Percentiles rank a stretch among this genome's conserved stretches.
Evolutionary conservation across 2,888 invertebrate species (phyloP).

Genomic region (Ptilodon capucinus): DNA sequence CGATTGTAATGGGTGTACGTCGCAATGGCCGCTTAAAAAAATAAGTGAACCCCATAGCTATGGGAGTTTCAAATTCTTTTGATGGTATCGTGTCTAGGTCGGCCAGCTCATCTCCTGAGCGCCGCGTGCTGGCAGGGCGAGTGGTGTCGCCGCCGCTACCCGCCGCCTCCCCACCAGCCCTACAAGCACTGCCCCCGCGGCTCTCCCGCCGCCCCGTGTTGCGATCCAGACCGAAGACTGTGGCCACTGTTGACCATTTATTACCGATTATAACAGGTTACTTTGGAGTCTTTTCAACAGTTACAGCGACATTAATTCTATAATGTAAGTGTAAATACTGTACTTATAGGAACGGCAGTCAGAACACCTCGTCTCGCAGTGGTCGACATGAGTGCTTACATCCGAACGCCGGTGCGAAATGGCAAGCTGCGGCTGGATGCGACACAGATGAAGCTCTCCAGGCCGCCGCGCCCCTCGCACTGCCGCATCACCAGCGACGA

Average conservation of each 20-base stretch:
- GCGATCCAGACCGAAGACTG: conserved; percentile 43
- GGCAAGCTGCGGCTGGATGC: conserved; percentile 18
- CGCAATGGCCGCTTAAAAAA: no score
- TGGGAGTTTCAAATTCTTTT: no score
- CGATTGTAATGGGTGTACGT: no score
- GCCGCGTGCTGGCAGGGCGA: conserved; percentile 60
- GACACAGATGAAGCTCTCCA: conserved; percentile 32
- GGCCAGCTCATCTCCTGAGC: conserved; percentile 69
- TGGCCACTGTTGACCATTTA: conserved; percentile 46
- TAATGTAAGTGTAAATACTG: neutral
- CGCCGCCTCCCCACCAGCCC: conserved; percentile 52
- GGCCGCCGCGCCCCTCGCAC: conserved; percentile 47
- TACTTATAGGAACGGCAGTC: conserved; percentile 62
- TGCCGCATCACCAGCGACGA: conserved; percentile 67
- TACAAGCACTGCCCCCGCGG: conserved; percentile 57
- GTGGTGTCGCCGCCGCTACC: conserved; percentile 67
- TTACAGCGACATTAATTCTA: no score
- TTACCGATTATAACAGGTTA: conserved; percentile 65
- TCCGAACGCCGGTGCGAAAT: conserved; percentile 49
- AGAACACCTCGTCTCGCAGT: conserved; percentile 67
- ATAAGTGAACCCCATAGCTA: no score
- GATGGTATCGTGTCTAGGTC: no score
- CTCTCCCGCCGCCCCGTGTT: conserved; percentile 47
- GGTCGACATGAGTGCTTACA: conserved; percentile 68
- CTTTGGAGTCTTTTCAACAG: neutral